Base-by-base conservation (phyloP, 2,113 vertebrate genomes). In the Etia nguti region DNA sequence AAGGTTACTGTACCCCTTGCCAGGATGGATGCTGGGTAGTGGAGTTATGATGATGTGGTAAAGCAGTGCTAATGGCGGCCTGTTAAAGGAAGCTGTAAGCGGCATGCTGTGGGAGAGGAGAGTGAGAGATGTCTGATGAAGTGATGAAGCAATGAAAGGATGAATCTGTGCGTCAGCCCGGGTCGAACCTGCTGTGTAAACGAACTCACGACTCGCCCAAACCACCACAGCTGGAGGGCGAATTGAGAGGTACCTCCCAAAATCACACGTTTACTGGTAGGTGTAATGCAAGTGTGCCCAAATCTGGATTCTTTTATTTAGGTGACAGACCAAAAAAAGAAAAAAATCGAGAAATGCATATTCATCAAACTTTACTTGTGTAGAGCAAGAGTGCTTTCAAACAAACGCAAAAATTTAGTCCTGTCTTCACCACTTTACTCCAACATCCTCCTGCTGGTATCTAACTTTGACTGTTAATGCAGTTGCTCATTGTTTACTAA, bases 41-140 rank as follows among this genome's bases (percentile, higher is more conserved):
- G 92, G 83, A 88, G 88, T 91, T 68, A 89, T 85, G 89, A 91
- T 89, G 93, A 89, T 90, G 95, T 88, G 90, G 93, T 93, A 95
- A 95, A 89, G 93, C 94, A 95, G 93, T 91, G 90, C 93, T 92
- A 95, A 94, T 92, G 94, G 83, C 84, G 46, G 93, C 91, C 89
- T 95, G 95, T 84, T 92, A 96, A 96, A 94, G 91, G 95, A 96
- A 94, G 93, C 92, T 96, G 92, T 94, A 93, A 95, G 93, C 92
- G 24, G 75, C 94, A 95, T 95, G 95, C 96, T 96, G 96, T 96
- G 89, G 93, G 94, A 90, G 94, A 96, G 92, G 92, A 96, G 93
- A 96, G 94, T 56, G 94, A 96, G 85, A 95, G 86, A 96, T 90
- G 93, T 85, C 87, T 85, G 84, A 90, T 95, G 94, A 95, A 93